Evolutionary conservation across 2,113 vertebrate species (phyloP).

Genomic region (Malurus elegans): DNA sequence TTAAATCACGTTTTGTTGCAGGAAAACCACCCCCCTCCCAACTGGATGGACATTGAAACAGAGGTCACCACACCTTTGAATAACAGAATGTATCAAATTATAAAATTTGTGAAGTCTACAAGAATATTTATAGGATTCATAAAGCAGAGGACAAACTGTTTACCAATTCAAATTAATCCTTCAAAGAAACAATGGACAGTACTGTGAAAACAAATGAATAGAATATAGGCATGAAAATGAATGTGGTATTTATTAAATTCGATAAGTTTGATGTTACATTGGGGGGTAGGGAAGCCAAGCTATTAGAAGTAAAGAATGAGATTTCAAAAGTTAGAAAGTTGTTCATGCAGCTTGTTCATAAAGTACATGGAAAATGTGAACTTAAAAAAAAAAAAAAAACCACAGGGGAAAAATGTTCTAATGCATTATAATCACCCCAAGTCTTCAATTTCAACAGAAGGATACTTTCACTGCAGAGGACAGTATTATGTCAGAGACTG

Average conservation of each 20-base stretch:
- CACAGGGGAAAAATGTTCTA: background rate
- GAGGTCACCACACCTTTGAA: background rate
- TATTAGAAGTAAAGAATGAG: background rate
- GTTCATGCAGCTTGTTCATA: background rate
- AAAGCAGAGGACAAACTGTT: background rate
- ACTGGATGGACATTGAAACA: background rate
- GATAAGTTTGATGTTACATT: background rate
- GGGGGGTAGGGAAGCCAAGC: fast-evolving
- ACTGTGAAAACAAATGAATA: background rate
- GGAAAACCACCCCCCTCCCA: fast-evolving
- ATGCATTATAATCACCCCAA: background rate
- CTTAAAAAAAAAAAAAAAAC: background rate
- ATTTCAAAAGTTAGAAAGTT: background rate
- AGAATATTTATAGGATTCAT: background rate
- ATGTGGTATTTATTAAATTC: background rate
- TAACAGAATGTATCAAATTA: background rate
- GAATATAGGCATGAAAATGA: background rate
- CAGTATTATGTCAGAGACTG: background rate
- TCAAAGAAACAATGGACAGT: background rate
- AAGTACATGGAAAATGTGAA: background rate
- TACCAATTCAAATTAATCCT: background rate
- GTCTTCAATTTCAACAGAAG: background rate
- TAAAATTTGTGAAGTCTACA: background rate
- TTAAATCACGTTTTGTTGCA: background rate
- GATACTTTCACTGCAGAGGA: background rate